phyloP scores from a whole-genome alignment of 2,113 vertebrate species.

The Grammomys surdaster region DNA sequence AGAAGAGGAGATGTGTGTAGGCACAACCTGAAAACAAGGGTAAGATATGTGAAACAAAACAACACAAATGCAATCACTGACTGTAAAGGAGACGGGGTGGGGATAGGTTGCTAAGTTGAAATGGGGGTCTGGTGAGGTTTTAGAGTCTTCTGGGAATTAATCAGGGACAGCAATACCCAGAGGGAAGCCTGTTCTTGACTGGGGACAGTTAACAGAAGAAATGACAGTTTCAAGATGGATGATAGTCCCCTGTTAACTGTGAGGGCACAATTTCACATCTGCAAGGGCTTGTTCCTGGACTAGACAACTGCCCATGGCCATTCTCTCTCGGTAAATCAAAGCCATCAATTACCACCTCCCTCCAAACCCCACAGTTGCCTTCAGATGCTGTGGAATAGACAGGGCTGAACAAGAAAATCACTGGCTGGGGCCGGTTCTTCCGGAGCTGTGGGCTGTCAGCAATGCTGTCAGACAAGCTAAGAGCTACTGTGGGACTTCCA shows the following conservation, averaged over 20 bases:
- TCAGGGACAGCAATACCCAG: background rate
- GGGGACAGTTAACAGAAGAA: constrained; percentile 20
- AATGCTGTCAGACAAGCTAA: background rate
- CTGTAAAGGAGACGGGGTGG: accelerated
- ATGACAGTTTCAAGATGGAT: constrained; percentile 51
- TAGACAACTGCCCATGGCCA: background rate
- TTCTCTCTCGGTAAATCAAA: constrained; percentile 67
- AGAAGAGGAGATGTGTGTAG: background rate
- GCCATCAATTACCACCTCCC: constrained; percentile 45
- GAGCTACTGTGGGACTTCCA: background rate
- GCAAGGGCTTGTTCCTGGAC: constrained; percentile 45
- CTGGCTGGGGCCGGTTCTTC: background rate
- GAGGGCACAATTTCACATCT: constrained; percentile 42
- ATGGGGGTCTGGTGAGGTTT: background rate
- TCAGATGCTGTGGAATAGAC: background rate
- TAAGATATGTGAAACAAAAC: background rate
- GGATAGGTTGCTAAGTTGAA: accelerated
- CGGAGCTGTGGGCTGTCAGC: background rate
- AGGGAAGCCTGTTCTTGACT: background rate
- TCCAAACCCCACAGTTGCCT: background rate
- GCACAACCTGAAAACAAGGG: background rate
- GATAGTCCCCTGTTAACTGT: background rate
- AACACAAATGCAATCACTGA: background rate
- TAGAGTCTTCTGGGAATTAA: background rate
- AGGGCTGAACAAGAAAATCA: constrained; percentile 19